These are phyloP conservation scores for Apostichopus leukothele DNA, from an alignment of 53 echinoderm and acorn worm genomes.

Conservation along the genomic window DNA sequence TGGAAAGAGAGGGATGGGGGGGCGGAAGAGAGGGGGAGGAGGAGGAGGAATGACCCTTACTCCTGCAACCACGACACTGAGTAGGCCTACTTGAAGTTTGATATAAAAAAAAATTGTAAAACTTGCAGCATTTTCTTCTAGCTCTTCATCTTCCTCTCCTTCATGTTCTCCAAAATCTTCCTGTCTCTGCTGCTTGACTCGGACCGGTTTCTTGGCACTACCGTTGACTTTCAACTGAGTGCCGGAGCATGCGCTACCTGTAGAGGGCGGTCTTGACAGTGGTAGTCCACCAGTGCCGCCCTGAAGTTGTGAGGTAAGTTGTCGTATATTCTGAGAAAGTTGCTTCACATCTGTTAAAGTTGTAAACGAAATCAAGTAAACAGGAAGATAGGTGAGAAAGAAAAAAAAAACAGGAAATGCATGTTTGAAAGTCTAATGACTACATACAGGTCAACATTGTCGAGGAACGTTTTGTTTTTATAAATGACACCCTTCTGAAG, in stretches of 20 bases:
- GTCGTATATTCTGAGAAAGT: constrained; percentile 31
- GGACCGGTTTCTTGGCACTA: constrained; percentile 3
- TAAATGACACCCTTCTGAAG: too few relatives aligned
- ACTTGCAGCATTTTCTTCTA: constrained; percentile 23
- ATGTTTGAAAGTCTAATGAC: too few relatives aligned
- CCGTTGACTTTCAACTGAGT: background rate
- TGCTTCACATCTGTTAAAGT: constrained; percentile 29
- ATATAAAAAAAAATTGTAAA: too few relatives aligned
- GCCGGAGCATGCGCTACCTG: constrained; percentile 20
- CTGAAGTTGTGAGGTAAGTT: constrained; percentile 41
- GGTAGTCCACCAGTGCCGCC: background rate
- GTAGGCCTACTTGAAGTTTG: too few relatives aligned
- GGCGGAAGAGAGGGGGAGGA: too few relatives aligned
- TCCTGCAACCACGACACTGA: too few relatives aligned
- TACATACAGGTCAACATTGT: too few relatives aligned
- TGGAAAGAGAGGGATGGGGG: too few relatives aligned
- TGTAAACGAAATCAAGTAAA: background rate
- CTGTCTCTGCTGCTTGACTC: constrained; percentile 8
- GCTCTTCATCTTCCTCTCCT: constrained; percentile 11
- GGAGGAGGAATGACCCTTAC: too few relatives aligned
- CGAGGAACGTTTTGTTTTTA: too few relatives aligned
- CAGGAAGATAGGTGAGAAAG: background rate
- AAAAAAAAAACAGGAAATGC: too few relatives aligned
- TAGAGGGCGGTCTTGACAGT: constrained; percentile 40
- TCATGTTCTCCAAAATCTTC: constrained; percentile 10